Base-by-base conservation (phyloP, 30 jellyfish, hydroid and myxozoan species). In the Aurelia aurita region DNA sequence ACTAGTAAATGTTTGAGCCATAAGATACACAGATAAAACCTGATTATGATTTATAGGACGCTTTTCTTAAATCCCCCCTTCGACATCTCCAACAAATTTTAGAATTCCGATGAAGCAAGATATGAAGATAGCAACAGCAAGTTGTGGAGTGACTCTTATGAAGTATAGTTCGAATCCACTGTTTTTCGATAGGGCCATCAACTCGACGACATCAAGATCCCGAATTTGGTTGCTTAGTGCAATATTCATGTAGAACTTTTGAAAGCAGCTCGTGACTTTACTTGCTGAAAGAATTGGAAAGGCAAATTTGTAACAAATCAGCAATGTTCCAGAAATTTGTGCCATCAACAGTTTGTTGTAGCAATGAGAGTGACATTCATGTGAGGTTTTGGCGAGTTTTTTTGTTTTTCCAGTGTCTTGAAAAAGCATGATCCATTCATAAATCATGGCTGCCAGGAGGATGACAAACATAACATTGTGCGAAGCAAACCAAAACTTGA, bases 281-380 rank as follows among this genome's bases (percentile, higher is more conserved):
- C 90, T 80, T 46, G 90, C 90, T 4, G 90, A 80, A n/a, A 80
- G 16, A 18, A 80, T 59, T 1, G 90, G 90, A 47, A 80, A 77
- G 27, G 82, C 90, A 25, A 80, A 80, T 64, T 64, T 66, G 63
- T 80, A 80, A 32, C 58, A 15, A 49, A 80, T 80, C 6, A 64
- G 4, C 63, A 80, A 5, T 9, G 90, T 80, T 5, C 86, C 86
- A 32, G 86, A 74, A 10, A 74, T 0, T 60, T 74, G 86, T 5
- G 76, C 31, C 75, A 57, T 32, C 20, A 74, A 44, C 47, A 74
- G 47, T 3, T 57, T 74, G 26, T 18, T 25, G 3, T 6, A 28
- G 39, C 86, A 74, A 19, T 58, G 46, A 18, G 31, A 0, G 21
- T 66, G 86, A 14, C 34, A 18, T 10, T 34, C 2, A 0, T 1